These are phyloP conservation scores for Aselliscus stoliczkanus DNA, from an alignment of 2,797 vertebrate species.

Conservation along the genomic window DNA sequence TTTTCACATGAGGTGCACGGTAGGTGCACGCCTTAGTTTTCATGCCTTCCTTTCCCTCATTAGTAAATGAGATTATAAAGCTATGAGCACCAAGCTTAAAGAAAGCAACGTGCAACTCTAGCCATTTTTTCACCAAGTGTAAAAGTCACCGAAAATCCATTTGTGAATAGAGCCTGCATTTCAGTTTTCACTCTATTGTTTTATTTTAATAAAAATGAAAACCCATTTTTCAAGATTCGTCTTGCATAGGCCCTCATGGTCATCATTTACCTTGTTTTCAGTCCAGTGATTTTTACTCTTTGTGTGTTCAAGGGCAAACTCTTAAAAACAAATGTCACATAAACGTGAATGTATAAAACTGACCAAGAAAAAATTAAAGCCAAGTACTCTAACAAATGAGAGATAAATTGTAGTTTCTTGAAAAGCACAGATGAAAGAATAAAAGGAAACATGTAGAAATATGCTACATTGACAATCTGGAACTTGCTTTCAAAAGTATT, in stretches of 20 bases:
- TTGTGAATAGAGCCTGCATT: background rate
- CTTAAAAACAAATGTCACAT: background rate
- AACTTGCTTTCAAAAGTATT: background rate
- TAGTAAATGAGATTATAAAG: background rate
- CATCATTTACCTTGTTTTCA: constrained; percentile 7
- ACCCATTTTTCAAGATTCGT: background rate
- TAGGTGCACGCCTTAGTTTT: background rate
- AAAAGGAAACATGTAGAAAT: constrained; percentile 8
- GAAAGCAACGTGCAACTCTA: background rate
- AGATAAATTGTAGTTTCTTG: background rate
- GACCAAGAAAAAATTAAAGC: background rate
- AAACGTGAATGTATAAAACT: background rate
- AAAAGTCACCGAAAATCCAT: background rate
- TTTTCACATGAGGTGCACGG: background rate
- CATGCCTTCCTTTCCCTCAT: background rate
- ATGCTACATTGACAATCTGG: background rate
- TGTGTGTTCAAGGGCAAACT: background rate
- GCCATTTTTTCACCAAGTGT: background rate
- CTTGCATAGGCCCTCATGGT: background rate
- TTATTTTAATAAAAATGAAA: constrained; percentile 33
- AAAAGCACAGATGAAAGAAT: background rate
- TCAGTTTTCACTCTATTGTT: background rate
- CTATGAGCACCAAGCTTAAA: background rate
- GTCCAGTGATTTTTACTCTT: constrained; percentile 14
- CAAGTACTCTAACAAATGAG: background rate